Evolutionary conservation across 2,797 vertebrate species (phyloP).

Genomic region (Helarctos malayanus): DNA sequence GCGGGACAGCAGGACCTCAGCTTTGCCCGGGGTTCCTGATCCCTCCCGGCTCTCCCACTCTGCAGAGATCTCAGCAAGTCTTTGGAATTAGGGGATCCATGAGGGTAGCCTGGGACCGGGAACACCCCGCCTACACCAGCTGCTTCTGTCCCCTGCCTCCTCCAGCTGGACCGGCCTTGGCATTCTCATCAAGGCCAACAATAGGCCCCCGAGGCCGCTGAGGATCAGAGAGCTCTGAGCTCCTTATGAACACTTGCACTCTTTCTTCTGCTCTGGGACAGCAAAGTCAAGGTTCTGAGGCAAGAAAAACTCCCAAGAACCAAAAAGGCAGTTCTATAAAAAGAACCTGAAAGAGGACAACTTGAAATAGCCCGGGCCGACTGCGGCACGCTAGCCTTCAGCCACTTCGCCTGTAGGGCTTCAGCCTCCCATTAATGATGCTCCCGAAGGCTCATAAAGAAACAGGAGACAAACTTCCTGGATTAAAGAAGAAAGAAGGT

Average conservation of each 20-base stretch:
- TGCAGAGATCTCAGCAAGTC: background rate
- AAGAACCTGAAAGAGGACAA: slow-evolving; percentile 73
- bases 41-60: background rate
- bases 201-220: background rate
- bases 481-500: slow-evolving; percentile 72
- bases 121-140: background rate
- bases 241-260: background rate
- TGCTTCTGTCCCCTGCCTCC: background rate
- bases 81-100: background rate
- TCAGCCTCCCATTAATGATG: slow-evolving; percentile 58
- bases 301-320: slow-evolving; percentile 67
- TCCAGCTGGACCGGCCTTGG: background rate
- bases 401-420: slow-evolving; percentile 36
- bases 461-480: slow-evolving; percentile 71
- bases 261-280: slow-evolving; percentile 47
- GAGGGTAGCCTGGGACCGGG: background rate
- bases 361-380: slow-evolving; percentile 76
- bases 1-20: background rate
- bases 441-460: slow-evolving; percentile 69
- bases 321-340: slow-evolving; percentile 78
- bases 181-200: background rate
- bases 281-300: slow-evolving; percentile 65
- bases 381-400: slow-evolving; percentile 48
- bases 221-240: background rate
- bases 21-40: background rate